phyloP scores from a whole-genome alignment of 2,113 vertebrate species.

The Desmodus rotundus region DNA sequence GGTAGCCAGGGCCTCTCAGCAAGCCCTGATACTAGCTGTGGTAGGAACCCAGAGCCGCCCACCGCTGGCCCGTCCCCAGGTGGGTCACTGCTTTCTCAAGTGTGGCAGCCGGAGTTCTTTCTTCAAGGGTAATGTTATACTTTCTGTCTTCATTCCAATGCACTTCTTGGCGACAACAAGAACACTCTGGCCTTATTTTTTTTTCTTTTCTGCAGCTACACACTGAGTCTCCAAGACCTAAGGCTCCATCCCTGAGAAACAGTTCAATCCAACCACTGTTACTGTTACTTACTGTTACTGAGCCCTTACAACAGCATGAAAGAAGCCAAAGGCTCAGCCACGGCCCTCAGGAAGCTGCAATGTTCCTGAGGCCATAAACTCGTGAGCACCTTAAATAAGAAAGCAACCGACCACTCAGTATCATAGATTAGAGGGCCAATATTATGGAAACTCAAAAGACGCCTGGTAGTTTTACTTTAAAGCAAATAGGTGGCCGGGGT shows the following conservation, averaged over 20 bases:
- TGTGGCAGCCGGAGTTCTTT: conserved; percentile 39
- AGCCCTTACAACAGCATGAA: not conserved
- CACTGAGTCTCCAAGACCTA: not conserved
- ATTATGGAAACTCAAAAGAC: conserved; percentile 12
- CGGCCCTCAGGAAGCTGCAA: not conserved
- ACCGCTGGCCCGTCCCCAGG: not conserved
- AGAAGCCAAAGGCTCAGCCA: not conserved
- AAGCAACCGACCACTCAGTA: not conserved
- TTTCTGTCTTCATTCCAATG: conserved; percentile 67
- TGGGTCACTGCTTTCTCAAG: conserved; percentile 54
- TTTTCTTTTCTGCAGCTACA: not conserved
- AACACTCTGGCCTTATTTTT: conserved; percentile 57
- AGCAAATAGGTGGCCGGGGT: not conserved
- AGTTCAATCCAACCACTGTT: not conserved
- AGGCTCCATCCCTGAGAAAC: not conserved
- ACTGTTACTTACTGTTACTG: too few species aligned
- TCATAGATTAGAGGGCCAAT: not conserved
- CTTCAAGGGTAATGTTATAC: conserved; percentile 61
- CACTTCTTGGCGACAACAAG: conserved; percentile 51
- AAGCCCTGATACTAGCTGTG: not conserved
- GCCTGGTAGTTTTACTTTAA: not conserved
- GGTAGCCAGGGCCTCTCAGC: not conserved
- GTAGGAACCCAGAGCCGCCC: not conserved
- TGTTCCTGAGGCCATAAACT: not conserved
- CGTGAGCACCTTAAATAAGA: not conserved